These are phyloP conservation scores for Pseudomyrmex concolor DNA, from an alignment of 1,140 invertebrate genomes.

Conservation along the genomic window DNA sequence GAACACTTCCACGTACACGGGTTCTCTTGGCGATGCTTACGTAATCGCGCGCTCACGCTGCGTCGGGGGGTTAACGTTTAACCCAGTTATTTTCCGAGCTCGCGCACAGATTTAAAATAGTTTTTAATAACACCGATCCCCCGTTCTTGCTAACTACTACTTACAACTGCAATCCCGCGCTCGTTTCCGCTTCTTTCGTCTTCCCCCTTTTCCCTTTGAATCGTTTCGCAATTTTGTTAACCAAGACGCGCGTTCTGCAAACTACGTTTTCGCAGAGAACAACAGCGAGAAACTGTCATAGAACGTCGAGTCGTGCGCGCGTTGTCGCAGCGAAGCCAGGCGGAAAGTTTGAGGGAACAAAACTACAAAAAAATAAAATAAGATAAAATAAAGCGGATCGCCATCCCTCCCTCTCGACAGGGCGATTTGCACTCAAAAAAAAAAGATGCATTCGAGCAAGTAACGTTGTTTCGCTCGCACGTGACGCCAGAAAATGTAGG, in stretches of 20 bases:
- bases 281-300: conserved; percentile 16
- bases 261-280: background rate
- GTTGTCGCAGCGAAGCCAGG: background rate
- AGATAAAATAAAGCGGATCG: too few relatives aligned
- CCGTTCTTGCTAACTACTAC: background rate
- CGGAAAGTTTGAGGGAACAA: conserved; percentile 14
- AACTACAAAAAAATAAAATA: background rate
- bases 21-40: conserved; percentile 37
- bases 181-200: background rate
- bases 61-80: conserved; percentile 22
- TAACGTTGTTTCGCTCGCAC: conserved; percentile 50
- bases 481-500: conserved; percentile 38
- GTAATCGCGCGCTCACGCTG: conserved; percentile 9
- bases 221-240: conserved; percentile 1
- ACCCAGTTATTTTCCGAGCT: conserved; percentile 16
- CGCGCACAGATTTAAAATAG: conserved; percentile 14
- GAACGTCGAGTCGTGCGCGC: conserved; percentile 23
- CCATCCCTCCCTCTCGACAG: background rate
- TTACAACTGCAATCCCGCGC: background rate
- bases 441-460: conserved; percentile 40
- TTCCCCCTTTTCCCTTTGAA: background rate
- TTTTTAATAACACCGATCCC: conserved; percentile 11
- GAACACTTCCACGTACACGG: conserved; percentile 19
- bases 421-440: conserved; percentile 48
- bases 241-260: conserved; percentile 15